Percentiles rank a stretch among this genome's conserved stretches.
Evolutionary conservation across 2,888 invertebrate species (phyloP).

Genomic region (Tinea trinotella): DNA sequence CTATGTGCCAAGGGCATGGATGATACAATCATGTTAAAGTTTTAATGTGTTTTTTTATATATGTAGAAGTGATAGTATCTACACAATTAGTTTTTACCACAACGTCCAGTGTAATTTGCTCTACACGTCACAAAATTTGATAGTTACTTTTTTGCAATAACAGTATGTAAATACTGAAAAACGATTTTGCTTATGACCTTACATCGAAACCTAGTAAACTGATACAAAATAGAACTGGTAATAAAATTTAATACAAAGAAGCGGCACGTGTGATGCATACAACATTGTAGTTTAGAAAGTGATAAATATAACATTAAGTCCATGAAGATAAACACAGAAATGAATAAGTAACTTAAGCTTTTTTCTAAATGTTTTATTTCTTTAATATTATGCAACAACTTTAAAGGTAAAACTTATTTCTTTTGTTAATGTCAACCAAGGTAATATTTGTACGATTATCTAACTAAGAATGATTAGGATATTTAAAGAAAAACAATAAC

Average conservation of each 20-base stretch:
- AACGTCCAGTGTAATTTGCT: neutral
- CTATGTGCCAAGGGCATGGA: slow-evolving; percentile 49
- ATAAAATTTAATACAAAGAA: no score
- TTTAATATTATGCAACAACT: no score
- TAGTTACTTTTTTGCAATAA: no score
- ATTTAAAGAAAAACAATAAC: no score
- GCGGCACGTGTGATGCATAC: neutral
- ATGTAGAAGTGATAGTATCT: slow-evolving; percentile 23
- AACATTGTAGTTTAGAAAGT: neutral
- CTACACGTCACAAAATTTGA: neutral
- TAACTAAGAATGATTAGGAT: no score
- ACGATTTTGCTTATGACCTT: slow-evolving; percentile 12
- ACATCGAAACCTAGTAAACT: slow-evolving; percentile 10
- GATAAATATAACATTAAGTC: neutral
- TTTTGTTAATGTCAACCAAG: no score
- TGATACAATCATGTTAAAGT: slow-evolving; percentile 63
- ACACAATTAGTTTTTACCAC: neutral
- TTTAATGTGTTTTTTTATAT: slow-evolving; percentile 41
- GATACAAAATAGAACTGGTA: neutral
- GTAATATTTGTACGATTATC: no score
- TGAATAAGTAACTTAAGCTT: no score
- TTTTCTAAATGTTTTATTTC: no score
- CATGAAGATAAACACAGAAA: neutral
- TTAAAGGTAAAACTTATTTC: no score
- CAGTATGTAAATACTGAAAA: slow-evolving; percentile 18